phyloP scores from a whole-genome alignment of 2,797 vertebrate species.

The Enteromius argenteus region DNA sequence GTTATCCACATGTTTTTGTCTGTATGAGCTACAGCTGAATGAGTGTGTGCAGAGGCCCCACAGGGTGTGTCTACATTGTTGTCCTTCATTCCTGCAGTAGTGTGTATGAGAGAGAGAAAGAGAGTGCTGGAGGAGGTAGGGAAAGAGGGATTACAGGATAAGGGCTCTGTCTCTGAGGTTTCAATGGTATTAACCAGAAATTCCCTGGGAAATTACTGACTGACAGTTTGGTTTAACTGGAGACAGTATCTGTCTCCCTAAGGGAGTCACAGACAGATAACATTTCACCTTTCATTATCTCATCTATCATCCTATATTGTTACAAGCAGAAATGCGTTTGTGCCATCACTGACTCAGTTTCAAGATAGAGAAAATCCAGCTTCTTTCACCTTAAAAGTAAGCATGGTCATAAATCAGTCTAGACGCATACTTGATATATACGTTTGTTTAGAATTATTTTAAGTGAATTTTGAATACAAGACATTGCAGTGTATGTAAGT shows the following conservation, averaged over 20 bases:
- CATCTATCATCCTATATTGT: conserved; percentile 28
- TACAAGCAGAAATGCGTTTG: not conserved
- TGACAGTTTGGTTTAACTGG: conserved; percentile 72
- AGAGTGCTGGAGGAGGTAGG: not conserved
- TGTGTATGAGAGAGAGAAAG: not conserved
- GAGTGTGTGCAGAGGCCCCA: not conserved
- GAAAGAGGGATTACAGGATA: conserved; percentile 43
- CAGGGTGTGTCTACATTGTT: conserved; percentile 34
- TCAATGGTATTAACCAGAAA: conserved; percentile 75
- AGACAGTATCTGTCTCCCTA: conserved; percentile 68
- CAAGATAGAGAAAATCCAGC: conserved; percentile 4
- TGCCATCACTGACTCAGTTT: not conserved
- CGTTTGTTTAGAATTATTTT: conserved; percentile 10
- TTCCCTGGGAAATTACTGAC: conserved; percentile 78
- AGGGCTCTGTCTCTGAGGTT: conserved; percentile 78
- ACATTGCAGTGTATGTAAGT: not conserved
- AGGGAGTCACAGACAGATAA: conserved; percentile 57
- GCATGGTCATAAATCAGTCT: conserved; percentile 65
- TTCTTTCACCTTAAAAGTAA: conserved; percentile 62
- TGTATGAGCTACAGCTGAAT: not conserved
- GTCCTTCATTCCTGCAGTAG: conserved; percentile 26
- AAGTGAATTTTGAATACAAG: not conserved
- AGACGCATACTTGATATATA: conserved; percentile 38
- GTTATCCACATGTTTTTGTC: conserved; percentile 27
- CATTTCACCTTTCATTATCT: conserved; percentile 35